phyloP scores from a whole-genome alignment of 2,797 vertebrate species.

The Siniperca scherzeri region DNA sequence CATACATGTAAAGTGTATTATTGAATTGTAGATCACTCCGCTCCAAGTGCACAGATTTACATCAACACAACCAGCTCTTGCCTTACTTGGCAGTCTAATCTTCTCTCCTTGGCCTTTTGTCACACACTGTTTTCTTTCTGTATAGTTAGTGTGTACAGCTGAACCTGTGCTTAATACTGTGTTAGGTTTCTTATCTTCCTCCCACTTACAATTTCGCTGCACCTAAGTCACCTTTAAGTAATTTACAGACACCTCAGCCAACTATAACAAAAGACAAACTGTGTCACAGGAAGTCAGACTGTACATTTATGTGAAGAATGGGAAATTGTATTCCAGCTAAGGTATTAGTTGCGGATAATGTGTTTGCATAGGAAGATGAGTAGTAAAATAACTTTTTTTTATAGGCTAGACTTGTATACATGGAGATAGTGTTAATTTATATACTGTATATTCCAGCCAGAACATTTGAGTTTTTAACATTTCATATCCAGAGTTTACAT shows the following conservation, averaged over 20 bases:
- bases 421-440: neutral
- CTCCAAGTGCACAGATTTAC: neutral
- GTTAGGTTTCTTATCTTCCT: neutral
- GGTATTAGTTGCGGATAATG: too few species aligned
- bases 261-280: neutral
- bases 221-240: conserved; percentile 4
- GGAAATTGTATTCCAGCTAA: neutral
- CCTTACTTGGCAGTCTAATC: conserved; percentile 62
- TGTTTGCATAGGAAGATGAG: neutral
- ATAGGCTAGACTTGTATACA: neutral
- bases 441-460: neutral
- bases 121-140: conserved; percentile 20
- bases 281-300: neutral
- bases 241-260: neutral
- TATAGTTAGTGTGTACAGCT: neutral
- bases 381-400: neutral
- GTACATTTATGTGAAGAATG: neutral
- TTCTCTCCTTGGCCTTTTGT: neutral
- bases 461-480: neutral
- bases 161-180: neutral
- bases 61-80: conserved; percentile 8
- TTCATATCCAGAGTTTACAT: neutral
- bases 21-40: neutral
- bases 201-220: neutral
- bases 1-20: neutral